Evolutionary conservation across 2,113 vertebrate genomes (phyloP).

Genomic region (Sitta europaea): DNA sequence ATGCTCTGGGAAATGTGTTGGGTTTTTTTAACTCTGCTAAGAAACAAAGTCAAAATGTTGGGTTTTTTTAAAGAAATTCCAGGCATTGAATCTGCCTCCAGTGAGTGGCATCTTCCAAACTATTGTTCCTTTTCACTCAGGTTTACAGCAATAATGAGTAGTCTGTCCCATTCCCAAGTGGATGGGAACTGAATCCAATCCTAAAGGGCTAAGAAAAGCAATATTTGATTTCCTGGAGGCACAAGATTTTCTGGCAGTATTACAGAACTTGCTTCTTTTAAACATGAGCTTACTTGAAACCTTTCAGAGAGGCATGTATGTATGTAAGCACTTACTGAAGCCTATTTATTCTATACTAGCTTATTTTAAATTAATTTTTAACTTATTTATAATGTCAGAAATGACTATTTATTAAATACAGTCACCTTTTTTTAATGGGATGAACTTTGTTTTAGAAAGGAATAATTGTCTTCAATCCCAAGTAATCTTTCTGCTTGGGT

Average conservation of each 20-base stretch:
- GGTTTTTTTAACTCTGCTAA: not conserved
- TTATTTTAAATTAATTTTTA: constrained; percentile 48
- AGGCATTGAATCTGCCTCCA: not conserved
- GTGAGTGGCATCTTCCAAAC: not conserved
- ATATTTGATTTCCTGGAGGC: constrained; percentile 63
- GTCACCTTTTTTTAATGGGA: not conserved
- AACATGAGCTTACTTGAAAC: constrained; percentile 17
- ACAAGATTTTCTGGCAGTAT: constrained; percentile 39
- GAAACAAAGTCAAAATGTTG: not conserved
- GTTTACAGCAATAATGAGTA: constrained; percentile 66
- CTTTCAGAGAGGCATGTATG: not conserved
- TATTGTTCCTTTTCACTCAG: constrained; percentile 37
- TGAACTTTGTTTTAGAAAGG: not conserved
- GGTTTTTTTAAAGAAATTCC: not conserved
- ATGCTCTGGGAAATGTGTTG: not conserved
- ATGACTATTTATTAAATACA: constrained; percentile 39
- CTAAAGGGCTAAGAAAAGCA: constrained; percentile 70
- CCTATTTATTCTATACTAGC: constrained; percentile 42
- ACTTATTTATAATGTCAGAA: constrained; percentile 53
- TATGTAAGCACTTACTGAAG: constrained; percentile 10
- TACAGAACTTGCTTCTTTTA: not conserved
- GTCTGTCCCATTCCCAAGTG: not conserved
- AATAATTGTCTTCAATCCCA: not conserved
- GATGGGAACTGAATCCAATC: not conserved
- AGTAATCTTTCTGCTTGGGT: not conserved